Conservation (phyloP, 2,797 vertebrate species). For the Rhynchonycteris naso region DNA sequence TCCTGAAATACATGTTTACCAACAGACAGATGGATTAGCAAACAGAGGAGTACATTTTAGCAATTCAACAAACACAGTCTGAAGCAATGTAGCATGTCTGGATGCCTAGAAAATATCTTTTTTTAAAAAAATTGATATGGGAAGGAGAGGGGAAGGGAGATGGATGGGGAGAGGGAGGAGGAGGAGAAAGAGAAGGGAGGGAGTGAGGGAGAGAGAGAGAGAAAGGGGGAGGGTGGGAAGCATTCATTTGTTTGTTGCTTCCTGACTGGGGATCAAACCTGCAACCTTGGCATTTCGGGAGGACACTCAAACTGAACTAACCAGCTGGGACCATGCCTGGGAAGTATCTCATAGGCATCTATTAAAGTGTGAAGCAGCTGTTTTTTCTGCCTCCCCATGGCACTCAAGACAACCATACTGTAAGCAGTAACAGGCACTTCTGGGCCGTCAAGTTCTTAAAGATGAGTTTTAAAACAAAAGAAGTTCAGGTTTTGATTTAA, state of each 20-base stretch:
- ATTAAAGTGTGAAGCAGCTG: background rate
- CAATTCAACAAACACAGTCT: background rate
- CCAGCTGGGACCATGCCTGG: background rate
- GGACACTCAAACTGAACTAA: too few species aligned
- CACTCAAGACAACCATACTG: background rate
- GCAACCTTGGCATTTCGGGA: too few species aligned
- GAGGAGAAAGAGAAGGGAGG: too few species aligned
- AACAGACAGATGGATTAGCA: background rate
- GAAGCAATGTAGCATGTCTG: background rate
- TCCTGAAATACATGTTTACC: background rate
- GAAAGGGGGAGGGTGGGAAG: too few species aligned
- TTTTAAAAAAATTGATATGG: too few species aligned
- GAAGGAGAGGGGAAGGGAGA: too few species aligned
- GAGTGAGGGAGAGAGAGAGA: too few species aligned
- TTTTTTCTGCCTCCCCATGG: background rate
- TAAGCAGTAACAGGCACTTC: background rate
- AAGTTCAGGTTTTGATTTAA: background rate
- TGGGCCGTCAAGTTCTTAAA: conserved; percentile 24
- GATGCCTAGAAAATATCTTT: background rate
- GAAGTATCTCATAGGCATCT: background rate
- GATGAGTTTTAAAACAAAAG: background rate
- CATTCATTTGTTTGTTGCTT: too few species aligned
- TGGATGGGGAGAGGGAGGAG: too few species aligned
- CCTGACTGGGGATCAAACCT: too few species aligned
- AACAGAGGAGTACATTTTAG: background rate